Evolutionary conservation across 2,888 invertebrate species (phyloP).

Genomic region (Meiosimyza platycephala): DNA sequence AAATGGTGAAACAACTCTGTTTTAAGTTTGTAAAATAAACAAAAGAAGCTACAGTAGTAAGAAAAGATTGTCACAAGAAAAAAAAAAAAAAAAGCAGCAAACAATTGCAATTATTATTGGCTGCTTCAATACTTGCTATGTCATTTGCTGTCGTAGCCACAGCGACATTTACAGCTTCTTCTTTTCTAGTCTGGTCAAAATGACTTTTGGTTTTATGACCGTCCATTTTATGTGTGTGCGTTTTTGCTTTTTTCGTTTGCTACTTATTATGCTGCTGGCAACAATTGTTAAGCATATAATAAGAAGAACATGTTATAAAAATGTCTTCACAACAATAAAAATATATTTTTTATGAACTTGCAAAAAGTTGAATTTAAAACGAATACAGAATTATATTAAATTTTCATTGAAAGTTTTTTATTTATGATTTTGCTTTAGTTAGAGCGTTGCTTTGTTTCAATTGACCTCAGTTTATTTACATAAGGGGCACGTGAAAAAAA

Average conservation of each 20-base stretch:
- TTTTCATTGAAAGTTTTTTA: no score
- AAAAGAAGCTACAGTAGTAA: conserved; percentile 8
- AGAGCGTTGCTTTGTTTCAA: no score
- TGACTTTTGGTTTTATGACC: conserved; percentile 61
- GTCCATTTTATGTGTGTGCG: conserved; percentile 49
- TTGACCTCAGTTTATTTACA: no score
- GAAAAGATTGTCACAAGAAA: conserved; percentile 52
- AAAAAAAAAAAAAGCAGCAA: conserved; percentile 42
- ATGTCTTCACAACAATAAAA: conserved; percentile 59
- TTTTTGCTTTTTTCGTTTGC: conserved; percentile 1
- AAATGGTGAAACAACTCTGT: neutral
- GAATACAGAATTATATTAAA: no score
- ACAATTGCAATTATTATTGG: conserved; percentile 63
- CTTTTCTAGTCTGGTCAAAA: conserved; percentile 53
- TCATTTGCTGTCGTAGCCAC: neutral
- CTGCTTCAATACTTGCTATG: conserved; percentile 50
- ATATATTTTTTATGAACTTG: conserved; percentile 59
- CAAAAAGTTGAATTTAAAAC: neutral
- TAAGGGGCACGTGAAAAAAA: no score
- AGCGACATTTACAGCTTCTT: neutral
- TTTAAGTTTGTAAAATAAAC: conserved; percentile 18
- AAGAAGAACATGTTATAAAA: conserved; percentile 51
- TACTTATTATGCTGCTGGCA: neutral
- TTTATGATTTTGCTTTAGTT: no score
- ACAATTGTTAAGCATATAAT: conserved; percentile 22